These are phyloP conservation scores for Chlorops oryzae DNA, from an alignment of 1,140 invertebrate species.

Conservation along the genomic window DNA sequence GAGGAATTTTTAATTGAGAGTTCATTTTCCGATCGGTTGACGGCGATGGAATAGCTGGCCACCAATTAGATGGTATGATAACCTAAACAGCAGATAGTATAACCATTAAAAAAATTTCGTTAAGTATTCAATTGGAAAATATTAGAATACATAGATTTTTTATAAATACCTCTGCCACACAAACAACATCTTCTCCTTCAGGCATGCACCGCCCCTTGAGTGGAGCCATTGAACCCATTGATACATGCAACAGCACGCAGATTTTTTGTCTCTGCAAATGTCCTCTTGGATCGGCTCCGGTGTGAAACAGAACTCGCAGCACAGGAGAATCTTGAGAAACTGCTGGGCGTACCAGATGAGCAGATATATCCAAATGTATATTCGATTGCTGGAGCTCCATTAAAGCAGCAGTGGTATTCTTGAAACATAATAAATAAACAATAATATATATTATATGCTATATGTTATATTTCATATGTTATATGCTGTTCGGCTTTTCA, in stretches of 20 bases:
- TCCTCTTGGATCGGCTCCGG: conserved; percentile 67
- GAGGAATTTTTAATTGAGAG: conserved; percentile 58
- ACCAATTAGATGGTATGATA: conserved; percentile 77
- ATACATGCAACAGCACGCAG: conserved; percentile 69
- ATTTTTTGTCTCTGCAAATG: conserved; percentile 54
- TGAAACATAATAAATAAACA: background rate
- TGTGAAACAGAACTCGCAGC: conserved; percentile 81
- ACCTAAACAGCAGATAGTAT: conserved; percentile 23
- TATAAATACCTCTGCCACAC: conserved; percentile 61
- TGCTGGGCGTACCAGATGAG: conserved; percentile 78
- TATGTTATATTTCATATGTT: background rate
- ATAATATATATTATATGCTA: no score
- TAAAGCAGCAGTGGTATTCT: conserved; percentile 44
- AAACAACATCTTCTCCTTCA: conserved; percentile 82
- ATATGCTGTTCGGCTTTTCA: no score
- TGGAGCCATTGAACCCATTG: conserved; percentile 53
- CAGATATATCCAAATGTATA: conserved; percentile 78
- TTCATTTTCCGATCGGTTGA: conserved; percentile 54
- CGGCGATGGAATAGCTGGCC: conserved; percentile 65
- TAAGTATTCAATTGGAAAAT: background rate
- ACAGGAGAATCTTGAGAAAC: conserved; percentile 80
- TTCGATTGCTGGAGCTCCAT: conserved; percentile 62
- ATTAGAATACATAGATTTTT: no score
- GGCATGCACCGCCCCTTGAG: conserved; percentile 79
- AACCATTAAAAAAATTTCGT: background rate